A percentile compares a stretch with the other conserved stretches of the same genome.
phyloP scores from a whole-genome alignment of 1,140 invertebrate species.

The Eupeodes corollae region DNA sequence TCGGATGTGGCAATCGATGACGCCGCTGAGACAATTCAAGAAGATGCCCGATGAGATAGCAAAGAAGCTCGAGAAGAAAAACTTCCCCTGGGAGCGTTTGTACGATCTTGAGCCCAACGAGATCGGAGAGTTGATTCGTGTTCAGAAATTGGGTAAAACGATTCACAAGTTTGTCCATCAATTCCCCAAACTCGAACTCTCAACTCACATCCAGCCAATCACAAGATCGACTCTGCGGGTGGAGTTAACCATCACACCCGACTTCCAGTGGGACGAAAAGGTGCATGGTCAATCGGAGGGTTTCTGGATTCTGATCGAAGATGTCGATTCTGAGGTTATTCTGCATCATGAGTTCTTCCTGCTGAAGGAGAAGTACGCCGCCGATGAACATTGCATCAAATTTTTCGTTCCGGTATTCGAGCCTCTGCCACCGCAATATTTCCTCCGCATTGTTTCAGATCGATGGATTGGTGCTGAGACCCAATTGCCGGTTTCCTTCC shows the following conservation, averaged over 20 bases:
- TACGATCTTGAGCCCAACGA: slow-evolving; percentile 96
- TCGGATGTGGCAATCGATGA: slow-evolving; percentile 99
- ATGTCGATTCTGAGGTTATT: slow-evolving; percentile 92
- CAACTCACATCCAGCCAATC: slow-evolving; percentile 95
- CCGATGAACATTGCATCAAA: slow-evolving; percentile 93
- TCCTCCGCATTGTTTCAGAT: slow-evolving; percentile 70
- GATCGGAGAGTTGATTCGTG: slow-evolving; percentile 91
- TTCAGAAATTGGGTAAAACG: slow-evolving; percentile 93
- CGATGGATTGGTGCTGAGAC: slow-evolving; percentile 89
- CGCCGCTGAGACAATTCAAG: slow-evolving; percentile 90
- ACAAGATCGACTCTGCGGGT: slow-evolving; percentile 89
- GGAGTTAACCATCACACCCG: slow-evolving; percentile 95
- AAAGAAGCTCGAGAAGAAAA: slow-evolving; percentile 97
- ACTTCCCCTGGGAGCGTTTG: slow-evolving; percentile 84
- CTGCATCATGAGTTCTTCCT: slow-evolving; percentile 97
- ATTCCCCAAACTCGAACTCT: slow-evolving; percentile 88
- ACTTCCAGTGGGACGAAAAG: slow-evolving; percentile 99
- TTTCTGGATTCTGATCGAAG: slow-evolving; percentile 98
- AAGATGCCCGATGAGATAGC: slow-evolving; percentile 98
- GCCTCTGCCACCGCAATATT: slow-evolving; percentile 96
- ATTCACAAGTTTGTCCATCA: slow-evolving; percentile 97
- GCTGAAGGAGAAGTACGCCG: slow-evolving; percentile 86
- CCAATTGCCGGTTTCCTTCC: slow-evolving; percentile 92
- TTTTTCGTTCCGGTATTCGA: slow-evolving; percentile 99
- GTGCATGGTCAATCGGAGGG: slow-evolving; percentile 91